Conservation (phyloP, 2,113 vertebrate species). For the Anser cygnoides region DNA sequence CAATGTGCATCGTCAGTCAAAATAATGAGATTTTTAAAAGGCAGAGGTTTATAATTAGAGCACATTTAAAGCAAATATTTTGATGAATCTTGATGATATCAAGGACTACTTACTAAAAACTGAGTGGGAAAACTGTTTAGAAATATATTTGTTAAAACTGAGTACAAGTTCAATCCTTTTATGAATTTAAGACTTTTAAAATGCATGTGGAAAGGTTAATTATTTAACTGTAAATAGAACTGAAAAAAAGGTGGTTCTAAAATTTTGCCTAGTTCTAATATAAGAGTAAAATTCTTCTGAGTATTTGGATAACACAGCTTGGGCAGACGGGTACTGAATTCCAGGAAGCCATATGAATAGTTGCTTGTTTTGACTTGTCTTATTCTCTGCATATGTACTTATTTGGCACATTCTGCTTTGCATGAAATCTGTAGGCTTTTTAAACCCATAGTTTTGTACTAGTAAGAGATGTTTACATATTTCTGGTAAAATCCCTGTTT, state of each 20-base stretch:
- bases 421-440: background rate
- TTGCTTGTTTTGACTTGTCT: background rate
- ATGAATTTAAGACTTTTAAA: background rate
- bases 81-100: background rate
- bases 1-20: background rate
- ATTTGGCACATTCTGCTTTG: background rate
- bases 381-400: background rate
- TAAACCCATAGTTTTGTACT: background rate
- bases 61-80: background rate
- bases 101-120: background rate
- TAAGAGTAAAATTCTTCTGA: background rate
- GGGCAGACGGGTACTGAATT: background rate
- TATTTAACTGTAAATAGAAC: background rate
- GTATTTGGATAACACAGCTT: background rate
- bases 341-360: background rate
- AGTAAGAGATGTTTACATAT: background rate
- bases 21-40: background rate
- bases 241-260: background rate
- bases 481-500: background rate
- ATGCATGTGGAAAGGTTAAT: background rate
- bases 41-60: background rate
- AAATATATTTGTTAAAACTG: background rate
- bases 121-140: background rate
- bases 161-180: background rate
- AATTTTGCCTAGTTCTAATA: background rate